Base-by-base conservation (phyloP, 2,888 invertebrate genomes). In the Dermolepida albohirtum region DNA sequence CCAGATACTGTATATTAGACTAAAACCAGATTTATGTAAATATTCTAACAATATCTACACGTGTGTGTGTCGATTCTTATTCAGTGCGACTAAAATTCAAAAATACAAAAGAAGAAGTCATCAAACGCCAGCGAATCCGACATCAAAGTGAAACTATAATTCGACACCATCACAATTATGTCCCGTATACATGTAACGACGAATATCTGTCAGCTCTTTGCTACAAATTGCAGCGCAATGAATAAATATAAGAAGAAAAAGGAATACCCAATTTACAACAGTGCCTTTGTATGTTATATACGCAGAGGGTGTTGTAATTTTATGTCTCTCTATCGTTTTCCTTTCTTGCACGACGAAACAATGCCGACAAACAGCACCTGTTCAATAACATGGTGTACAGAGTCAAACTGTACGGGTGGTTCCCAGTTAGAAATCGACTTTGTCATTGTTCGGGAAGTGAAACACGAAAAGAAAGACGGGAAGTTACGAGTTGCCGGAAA, bases 91-190 rank as follows among this genome's bases (percentile, higher is more conserved):
- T 29, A 7, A 34, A 27, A 51, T 51, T 12, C 6, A 10, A 51
- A 27, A 12, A 34, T 7, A 34, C 34, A 34, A 34, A 34, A 34
- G 2, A 34, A 7, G 10, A 5, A 34, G 6, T 34, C 34, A 34
- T 6, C 34, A 34, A 29, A 34, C 34, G 34, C 10, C 34, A 34
- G 34, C 6, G 6, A 27, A 51, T 51, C n/a, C 51, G 7, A 51
- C 51, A 51, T 51, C 51, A 51, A 51, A 51, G 51, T 29, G 29
- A 29, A 50, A n/a, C 51, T 51, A 51, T 27, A 51, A 27, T 7
- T 12, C 29, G 29, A 22, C 51, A 6, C 7, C 12, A 29, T 12
- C 29, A n/a, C 29, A 51, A 51, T 51, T 44, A 12, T 11, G 11
- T 44, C 12, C 1, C 6, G 1, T 12, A 14, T 5, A 5, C n/a